Evolutionary conservation across 2,113 vertebrate species (phyloP).

Genomic region (Stigmatopora argus): DNA sequence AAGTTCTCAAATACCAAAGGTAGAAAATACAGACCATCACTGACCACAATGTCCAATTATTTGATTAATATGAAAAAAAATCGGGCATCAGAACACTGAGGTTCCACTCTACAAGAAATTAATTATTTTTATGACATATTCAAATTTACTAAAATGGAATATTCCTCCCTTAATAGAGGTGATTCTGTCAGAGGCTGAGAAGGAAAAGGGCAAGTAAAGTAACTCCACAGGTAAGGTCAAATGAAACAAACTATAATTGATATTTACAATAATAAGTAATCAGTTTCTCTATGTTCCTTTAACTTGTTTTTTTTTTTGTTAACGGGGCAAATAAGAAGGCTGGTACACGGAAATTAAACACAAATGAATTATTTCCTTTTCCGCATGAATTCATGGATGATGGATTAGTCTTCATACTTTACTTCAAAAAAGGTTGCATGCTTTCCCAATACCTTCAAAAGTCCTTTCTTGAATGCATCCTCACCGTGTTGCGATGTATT

Average conservation of each 20-base stretch:
- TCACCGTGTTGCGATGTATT: conserved; percentile 32
- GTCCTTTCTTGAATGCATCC: conserved; percentile 21
- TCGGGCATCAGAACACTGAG: not conserved
- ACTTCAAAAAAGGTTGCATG: conserved; percentile 30
- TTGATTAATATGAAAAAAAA: not conserved
- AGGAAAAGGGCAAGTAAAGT: conserved; percentile 53
- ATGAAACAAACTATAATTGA: not conserved
- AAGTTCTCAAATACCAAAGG: too few species aligned
- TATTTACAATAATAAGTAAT: not conserved
- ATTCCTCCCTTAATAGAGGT: conserved; percentile 55
- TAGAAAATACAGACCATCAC: too few species aligned
- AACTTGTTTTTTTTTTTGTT: too few species aligned
- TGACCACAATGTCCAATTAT: too few species aligned
- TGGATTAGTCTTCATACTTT: conserved; percentile 22
- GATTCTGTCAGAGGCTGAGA: conserved; percentile 39
- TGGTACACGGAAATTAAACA: too few species aligned
- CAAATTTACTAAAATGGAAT: not conserved
- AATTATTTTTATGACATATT: not conserved
- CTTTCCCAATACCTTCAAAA: not conserved
- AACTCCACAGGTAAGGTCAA: conserved; percentile 29
- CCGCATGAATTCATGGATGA: too few species aligned
- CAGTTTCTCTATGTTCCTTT: not conserved
- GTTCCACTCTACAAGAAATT: not conserved
- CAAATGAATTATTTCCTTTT: too few species aligned
- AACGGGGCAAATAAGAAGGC: too few species aligned